Base-by-base conservation (phyloP, 1,140 invertebrate genomes). In the Meteorus sp. region DNA sequence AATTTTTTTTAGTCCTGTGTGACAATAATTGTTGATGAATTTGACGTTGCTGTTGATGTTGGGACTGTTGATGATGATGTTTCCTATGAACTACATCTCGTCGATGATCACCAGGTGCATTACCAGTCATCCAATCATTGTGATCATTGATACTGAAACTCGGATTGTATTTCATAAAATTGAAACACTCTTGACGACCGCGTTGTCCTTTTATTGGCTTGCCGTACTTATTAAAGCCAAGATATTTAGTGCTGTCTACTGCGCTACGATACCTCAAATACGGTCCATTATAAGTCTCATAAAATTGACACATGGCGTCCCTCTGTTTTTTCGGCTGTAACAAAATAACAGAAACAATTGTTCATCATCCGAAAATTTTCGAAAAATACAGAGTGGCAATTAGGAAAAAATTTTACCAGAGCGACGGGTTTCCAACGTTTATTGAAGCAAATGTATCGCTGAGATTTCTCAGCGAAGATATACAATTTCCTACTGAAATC, bases 401-500 rank as follows among this genome's bases (percentile, higher is more conserved):
- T 47, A 61, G 22, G 7, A 41, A 44, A 23, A 63, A 60, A 64
- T 80, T 76, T 82, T 73, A 84, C 83, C 80, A 81, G 60, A 60
- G 79, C 81, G 31, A 84, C 76, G 53, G 83, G 73, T 73, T 80
- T 82, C 82, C 83, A 83, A 57, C 74, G 72, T 66, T 77, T 79
- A 67, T 81, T 84, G 75, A 83, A 85, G 73, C 83, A 85, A 66
- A 85, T 78, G 64, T 81, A 84, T 68, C 80, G 72, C 63, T 79
- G 74, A 50, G 78, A 81, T 70, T 82, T 78, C 64, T 83, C 82
- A 41, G 81, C 82, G 67, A 75, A 83, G 71, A 85, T 83, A 56
- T 80, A 81, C 65, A 85, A 59, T 68, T 76, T 81, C 63, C 75
- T 71, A 64, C 72, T 77, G 65, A 81, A 79, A 66, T 82, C 78